These are phyloP conservation scores for Bugulina stolonifera DNA, from an alignment of 2,888 invertebrate species.

Conservation along the genomic window DNA sequence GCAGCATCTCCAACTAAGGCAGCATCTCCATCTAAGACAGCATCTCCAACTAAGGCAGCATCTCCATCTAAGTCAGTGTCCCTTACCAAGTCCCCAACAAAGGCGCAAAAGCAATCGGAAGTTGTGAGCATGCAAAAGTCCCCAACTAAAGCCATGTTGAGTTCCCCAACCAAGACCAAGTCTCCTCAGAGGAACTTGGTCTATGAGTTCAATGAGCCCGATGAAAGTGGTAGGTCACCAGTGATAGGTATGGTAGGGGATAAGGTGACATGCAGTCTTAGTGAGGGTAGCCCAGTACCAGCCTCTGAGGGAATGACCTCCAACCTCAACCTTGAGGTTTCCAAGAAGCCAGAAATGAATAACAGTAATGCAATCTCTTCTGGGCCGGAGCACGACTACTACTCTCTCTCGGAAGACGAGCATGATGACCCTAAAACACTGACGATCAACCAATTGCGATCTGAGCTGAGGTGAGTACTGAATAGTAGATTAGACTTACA, in stretches of 20 bases:
- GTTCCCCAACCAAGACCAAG: neutral
- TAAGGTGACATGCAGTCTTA: neutral
- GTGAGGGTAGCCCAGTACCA: neutral
- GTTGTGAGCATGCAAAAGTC: neutral
- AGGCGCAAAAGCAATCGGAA: neutral
- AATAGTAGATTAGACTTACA: no score
- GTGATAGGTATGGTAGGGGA: neutral
- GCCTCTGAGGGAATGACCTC: neutral
- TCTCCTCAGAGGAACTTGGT: neutral
- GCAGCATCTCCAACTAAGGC: neutral
- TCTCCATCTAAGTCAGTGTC: neutral
- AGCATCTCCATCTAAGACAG: neutral
- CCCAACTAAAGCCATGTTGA: neutral
- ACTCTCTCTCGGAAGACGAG: slow-evolving; percentile 11
- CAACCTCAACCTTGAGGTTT: neutral
- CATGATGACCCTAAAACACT: slow-evolving; percentile 12
- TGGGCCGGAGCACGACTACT: neutral
- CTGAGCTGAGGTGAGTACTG: slow-evolving; percentile 3
- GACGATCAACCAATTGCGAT: neutral
- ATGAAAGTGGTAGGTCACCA: neutral
- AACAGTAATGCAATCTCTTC: neutral
- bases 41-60: neutral
- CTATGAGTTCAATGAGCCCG: neutral
- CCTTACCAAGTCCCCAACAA: neutral
- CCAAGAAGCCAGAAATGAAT: neutral